A percentile compares a stretch with the other conserved stretches of the same genome.
Evolutionary conservation across 2,888 invertebrate genomes (phyloP).

Genomic region (Macrophya alboannulata): DNA sequence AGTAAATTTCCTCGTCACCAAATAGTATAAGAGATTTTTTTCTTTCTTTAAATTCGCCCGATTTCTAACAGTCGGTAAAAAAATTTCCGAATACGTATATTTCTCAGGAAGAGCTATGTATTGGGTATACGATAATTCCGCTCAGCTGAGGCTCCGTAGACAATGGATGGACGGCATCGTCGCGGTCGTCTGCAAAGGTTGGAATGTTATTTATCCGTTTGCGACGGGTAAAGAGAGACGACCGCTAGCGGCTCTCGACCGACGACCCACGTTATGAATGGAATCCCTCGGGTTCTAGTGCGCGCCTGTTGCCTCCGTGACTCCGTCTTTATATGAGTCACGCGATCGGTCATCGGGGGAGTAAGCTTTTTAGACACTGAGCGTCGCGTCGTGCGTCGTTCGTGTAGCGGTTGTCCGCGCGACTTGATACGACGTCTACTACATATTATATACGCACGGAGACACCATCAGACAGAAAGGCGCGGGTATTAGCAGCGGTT

Average conservation of each 20-base stretch:
- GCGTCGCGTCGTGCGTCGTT: not conserved
- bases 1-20: no score
- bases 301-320: conserved; percentile 11
- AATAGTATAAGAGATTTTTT: no score
- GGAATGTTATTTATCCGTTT: conserved; percentile 5
- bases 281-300: conserved; percentile 32
- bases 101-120: no score
- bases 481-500: not conserved
- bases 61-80: no score
- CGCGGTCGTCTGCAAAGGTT: not conserved
- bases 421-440: not conserved
- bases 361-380: conserved; percentile 11
- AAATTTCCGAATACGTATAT: no score
- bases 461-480: conserved; percentile 25
- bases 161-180: not conserved
- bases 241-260: conserved; percentile 3
- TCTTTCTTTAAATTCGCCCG: no score
- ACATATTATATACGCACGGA: not conserved
- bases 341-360: conserved; percentile 41
- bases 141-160: no score
- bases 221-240: not conserved
- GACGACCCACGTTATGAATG: conserved; percentile 33
- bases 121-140: no score
- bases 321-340: conserved; percentile 37
- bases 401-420: not conserved